Evolutionary conservation across 92 coral and sea anemone species (phyloP).

Genomic region (Isaurus tuberculatus): DNA sequence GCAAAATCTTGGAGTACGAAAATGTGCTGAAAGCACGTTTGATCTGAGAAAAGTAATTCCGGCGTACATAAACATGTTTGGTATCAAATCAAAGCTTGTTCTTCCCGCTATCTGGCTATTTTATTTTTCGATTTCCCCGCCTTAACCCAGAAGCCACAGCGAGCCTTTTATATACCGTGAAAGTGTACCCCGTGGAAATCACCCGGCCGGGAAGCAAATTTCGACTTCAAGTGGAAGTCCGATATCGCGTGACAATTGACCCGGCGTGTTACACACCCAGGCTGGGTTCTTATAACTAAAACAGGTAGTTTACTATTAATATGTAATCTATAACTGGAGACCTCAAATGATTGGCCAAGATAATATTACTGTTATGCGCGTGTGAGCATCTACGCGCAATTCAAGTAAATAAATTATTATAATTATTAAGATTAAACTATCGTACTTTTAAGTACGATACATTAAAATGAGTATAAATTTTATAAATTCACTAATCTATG

Average conservation of each 20-base stretch:
- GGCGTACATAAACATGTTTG: not conserved
- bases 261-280: not conserved
- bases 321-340: too few species aligned
- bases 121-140: not conserved
- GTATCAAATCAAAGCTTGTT: not conserved
- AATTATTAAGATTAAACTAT: too few species aligned
- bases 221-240: not conserved
- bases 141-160: not conserved
- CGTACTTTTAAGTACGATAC: too few species aligned
- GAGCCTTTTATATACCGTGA: not conserved
- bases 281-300: not conserved
- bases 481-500: not conserved
- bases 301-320: not conserved
- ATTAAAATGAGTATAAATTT: too few species aligned
- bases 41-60: not conserved
- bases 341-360: too few species aligned
- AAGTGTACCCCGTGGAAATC: not conserved
- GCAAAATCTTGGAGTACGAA: not conserved
- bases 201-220: not conserved
- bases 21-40: not conserved
- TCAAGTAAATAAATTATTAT: too few species aligned
- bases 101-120: not conserved
- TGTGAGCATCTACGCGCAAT: too few species aligned
- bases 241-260: not conserved
- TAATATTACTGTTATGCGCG: too few species aligned